These are phyloP conservation scores for Nanorana parkeri DNA, from an alignment of 2,113 vertebrate genomes.

Conservation along the genomic window DNA sequence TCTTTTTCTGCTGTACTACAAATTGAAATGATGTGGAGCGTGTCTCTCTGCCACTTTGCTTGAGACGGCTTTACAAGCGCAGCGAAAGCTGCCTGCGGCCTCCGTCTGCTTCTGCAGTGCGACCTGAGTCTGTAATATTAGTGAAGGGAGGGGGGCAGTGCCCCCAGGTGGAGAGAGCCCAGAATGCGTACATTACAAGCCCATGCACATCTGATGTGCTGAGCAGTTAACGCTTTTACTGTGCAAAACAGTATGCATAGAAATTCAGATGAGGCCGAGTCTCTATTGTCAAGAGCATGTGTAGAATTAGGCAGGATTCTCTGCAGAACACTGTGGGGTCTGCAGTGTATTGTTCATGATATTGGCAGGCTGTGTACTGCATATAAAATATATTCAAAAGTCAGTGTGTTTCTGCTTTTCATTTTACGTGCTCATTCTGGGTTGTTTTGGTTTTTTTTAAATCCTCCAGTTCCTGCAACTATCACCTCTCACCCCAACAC, in stretches of 20 bases:
- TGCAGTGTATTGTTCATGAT: not conserved
- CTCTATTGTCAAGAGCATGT: not conserved
- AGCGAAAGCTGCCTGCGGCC: conserved; percentile 55
- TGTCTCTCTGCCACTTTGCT: conserved; percentile 57
- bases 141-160: conserved; percentile 27
- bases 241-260: not conserved
- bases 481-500: conserved; percentile 99
- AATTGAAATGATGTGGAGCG: conserved; percentile 58
- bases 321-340: not conserved
- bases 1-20: conserved; percentile 29
- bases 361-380: not conserved
- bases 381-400: conserved; percentile 7
- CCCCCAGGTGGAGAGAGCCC: conserved; percentile 43
- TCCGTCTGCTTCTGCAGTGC: conserved; percentile 54
- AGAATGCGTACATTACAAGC: conserved; percentile 8
- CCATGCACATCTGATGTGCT: not conserved
- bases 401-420: conserved; percentile 15
- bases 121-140: conserved; percentile 48
- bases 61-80: conserved; percentile 56
- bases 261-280: not conserved
- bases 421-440: not conserved
- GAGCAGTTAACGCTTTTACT: not conserved
- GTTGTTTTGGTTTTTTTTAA: not conserved
- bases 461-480: conserved; percentile 90
- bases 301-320: conserved; percentile 5